These are phyloP conservation scores for Kryptolebias marmoratus DNA, from an alignment of 2,113 vertebrate species.

Conservation along the genomic window DNA sequence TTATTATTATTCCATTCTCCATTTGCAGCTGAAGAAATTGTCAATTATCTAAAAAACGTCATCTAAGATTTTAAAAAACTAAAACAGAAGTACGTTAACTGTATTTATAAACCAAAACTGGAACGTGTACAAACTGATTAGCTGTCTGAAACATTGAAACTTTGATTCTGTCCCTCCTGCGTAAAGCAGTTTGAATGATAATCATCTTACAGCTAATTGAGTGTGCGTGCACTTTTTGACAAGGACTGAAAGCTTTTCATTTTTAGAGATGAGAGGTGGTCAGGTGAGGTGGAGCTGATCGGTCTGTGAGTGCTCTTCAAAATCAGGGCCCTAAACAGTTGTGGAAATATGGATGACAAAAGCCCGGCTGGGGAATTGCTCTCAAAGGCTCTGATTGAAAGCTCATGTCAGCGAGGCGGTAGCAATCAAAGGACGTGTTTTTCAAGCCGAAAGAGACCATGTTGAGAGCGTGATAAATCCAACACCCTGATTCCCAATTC, in stretches of 20 bases:
- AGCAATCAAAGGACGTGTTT: slow-evolving; percentile 73
- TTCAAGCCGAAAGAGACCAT: slow-evolving; percentile 61
- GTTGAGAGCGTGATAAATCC: slow-evolving; percentile 67
- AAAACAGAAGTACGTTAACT: slow-evolving; percentile 1
- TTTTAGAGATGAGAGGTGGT: slow-evolving; percentile 45
- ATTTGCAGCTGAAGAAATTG: slow-evolving; percentile 33
- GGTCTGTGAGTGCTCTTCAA: slow-evolving; percentile 55
- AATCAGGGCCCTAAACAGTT: slow-evolving; percentile 69
- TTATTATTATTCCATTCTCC: slow-evolving; percentile 7
- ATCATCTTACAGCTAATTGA: slow-evolving; percentile 33
- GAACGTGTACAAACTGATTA: slow-evolving; percentile 14
- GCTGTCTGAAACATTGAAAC: slow-evolving; percentile 8
- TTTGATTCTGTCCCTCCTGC: slow-evolving; percentile 12
- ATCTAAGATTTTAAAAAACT: not conserved
- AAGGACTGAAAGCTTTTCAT: slow-evolving; percentile 32
- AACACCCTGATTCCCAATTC: slow-evolving; percentile 52
- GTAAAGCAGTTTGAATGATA: not conserved
- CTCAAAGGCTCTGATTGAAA: slow-evolving; percentile 73
- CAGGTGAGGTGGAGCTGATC: slow-evolving; percentile 48
- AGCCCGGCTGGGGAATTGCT: slow-evolving; percentile 59
- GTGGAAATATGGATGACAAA: slow-evolving; percentile 69
- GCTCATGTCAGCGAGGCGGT: slow-evolving; percentile 62
- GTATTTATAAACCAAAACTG: not conserved
- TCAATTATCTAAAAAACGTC: slow-evolving; percentile 43
- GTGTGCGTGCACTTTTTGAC: slow-evolving; percentile 32